phyloP scores from a whole-genome alignment of 2,113 vertebrate species.

The Ifrita kowaldi region DNA sequence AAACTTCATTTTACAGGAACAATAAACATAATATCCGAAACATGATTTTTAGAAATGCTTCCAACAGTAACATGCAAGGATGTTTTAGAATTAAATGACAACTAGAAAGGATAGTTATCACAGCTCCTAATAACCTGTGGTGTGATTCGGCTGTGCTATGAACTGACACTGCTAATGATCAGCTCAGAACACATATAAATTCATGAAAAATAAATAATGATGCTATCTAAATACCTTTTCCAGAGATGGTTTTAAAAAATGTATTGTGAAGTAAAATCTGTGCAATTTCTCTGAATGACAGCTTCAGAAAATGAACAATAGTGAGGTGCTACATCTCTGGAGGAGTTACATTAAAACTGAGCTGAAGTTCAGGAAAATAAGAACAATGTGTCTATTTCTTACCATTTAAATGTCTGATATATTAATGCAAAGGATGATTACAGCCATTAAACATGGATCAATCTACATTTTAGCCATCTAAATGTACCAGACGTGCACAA shows the following conservation, averaged over 20 bases:
- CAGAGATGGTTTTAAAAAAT: background rate
- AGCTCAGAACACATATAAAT: background rate
- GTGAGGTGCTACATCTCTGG: background rate
- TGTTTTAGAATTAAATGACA: background rate
- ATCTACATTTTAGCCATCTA: conserved; percentile 4
- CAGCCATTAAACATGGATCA: conserved; percentile 20
- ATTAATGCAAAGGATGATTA: conserved; percentile 33
- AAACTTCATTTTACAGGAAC: background rate
- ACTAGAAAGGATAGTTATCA: background rate
- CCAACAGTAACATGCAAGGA: background rate
- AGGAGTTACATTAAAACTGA: background rate
- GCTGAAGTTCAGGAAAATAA: conserved; percentile 1
- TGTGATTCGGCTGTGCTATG: background rate
- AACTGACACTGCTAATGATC: background rate
- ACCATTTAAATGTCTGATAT: background rate
- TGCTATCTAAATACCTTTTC: background rate
- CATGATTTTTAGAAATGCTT: background rate
- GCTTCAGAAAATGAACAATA: background rate
- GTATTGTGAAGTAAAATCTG: background rate
- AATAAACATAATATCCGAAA: background rate
- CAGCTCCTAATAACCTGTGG: background rate
- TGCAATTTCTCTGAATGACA: background rate
- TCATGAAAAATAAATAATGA: background rate
- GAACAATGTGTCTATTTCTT: background rate
- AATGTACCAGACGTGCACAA: background rate